Conservation (phyloP, 1,140 invertebrate genomes). For the Polypedilum pembai region DNA sequence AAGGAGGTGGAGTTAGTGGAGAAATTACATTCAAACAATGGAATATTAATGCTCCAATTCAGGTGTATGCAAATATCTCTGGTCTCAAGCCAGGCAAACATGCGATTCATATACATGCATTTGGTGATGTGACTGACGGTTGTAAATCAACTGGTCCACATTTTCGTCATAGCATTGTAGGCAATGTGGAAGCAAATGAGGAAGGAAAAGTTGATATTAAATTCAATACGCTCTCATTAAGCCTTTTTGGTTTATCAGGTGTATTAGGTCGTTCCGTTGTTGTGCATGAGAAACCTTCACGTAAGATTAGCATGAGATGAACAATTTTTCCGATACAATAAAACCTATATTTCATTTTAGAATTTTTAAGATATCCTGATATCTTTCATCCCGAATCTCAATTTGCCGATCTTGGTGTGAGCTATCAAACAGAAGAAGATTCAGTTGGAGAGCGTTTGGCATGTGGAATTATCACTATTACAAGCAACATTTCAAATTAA, state of each 20-base stretch:
- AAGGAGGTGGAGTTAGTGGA: slow-evolving; percentile 31
- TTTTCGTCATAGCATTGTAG: slow-evolving; percentile 44
- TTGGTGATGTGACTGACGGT: slow-evolving; percentile 59
- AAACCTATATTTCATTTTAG: slow-evolving; percentile 27
- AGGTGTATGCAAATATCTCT: slow-evolving; percentile 49
- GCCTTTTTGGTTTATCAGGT: slow-evolving; percentile 40
- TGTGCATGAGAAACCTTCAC: slow-evolving; percentile 41
- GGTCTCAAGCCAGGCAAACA: slow-evolving; percentile 55
- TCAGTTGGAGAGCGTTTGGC: slow-evolving; percentile 38
- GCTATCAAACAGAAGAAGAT: slow-evolving; percentile 41
- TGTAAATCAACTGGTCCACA: slow-evolving; percentile 47
- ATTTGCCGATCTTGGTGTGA: slow-evolving; percentile 33
- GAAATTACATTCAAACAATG: slow-evolving; percentile 40
- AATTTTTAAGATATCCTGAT: slow-evolving; percentile 39
- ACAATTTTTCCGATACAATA: neutral
- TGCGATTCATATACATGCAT: slow-evolving; percentile 69
- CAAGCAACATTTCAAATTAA: slow-evolving; percentile 33
- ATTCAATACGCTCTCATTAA: slow-evolving; percentile 39
- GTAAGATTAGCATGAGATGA: neutral
- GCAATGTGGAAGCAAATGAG: slow-evolving; percentile 41
- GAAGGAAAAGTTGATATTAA: slow-evolving; percentile 38
- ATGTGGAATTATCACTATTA: slow-evolving; percentile 41
- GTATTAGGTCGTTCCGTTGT: slow-evolving; percentile 42
- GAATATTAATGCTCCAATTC: slow-evolving; percentile 43
- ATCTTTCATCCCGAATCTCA: slow-evolving; percentile 37